These are phyloP conservation scores for Tridacna gigas DNA, from an alignment of 2,888 invertebrate species.

Conservation along the genomic window DNA sequence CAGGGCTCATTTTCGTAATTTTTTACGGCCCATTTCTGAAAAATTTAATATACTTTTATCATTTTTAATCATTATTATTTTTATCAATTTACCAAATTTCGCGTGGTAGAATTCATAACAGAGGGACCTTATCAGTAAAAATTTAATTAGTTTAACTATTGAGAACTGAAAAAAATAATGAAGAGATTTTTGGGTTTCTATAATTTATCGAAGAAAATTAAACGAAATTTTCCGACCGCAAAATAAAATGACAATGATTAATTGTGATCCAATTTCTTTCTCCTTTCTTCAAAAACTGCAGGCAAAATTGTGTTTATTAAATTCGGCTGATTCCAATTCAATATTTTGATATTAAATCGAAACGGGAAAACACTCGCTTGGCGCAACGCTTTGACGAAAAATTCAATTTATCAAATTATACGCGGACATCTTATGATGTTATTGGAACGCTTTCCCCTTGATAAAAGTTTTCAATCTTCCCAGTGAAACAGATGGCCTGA, in stretches of 20 bases:
- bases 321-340: constrained; percentile 29
- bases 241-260: constrained; percentile 24
- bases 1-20: too few relatives aligned
- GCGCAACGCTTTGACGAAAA: constrained; percentile 19
- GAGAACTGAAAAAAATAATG: neutral
- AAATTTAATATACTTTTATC: too few relatives aligned
- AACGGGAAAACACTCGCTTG: constrained; percentile 24
- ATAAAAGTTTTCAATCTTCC: constrained; percentile 54
- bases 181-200: constrained; percentile 24
- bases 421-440: constrained; percentile 35
- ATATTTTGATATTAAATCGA: constrained; percentile 27
- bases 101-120: too few relatives aligned
- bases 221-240: constrained; percentile 21
- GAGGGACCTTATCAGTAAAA: constrained; percentile 13
- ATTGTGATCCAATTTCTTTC: constrained; percentile 15
- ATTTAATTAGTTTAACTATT: constrained; percentile 5
- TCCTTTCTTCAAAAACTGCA: constrained; percentile 19
- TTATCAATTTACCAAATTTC: too few relatives aligned
- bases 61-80: too few relatives aligned
- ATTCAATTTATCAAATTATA: constrained; percentile 39
- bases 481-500: constrained; percentile 57
- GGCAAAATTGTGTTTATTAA: constrained; percentile 25
- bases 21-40: too few relatives aligned
- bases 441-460: constrained; percentile 44
- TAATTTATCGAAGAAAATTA: constrained; percentile 20